A percentile compares a stretch with the other conserved stretches of the same genome.
Conservation (phyloP, 2,888 invertebrate genomes). For the Drosophila helvetica region DNA sequence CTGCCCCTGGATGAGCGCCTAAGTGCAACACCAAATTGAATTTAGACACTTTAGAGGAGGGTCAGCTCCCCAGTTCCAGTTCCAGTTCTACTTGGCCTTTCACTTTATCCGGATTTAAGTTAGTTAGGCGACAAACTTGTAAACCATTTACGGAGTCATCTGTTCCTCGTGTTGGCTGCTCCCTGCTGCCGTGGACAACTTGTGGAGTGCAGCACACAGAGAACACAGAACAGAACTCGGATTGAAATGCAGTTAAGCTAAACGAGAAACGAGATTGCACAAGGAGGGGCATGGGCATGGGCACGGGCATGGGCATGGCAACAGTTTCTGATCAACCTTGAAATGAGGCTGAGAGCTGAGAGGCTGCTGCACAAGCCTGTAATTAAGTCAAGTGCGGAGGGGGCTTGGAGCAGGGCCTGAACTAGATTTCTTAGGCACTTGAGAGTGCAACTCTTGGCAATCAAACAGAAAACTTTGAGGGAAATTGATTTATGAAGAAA, state of each 20-base stretch:
- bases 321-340: slow-evolving; percentile 33
- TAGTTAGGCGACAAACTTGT: slow-evolving; percentile 72
- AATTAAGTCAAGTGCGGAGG: slow-evolving; percentile 7
- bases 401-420: neutral
- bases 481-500: neutral
- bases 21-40: slow-evolving; percentile 72
- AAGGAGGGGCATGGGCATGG: slow-evolving; percentile 3
- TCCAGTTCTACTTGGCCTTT: slow-evolving; percentile 43
- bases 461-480: neutral
- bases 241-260: slow-evolving; percentile 24
- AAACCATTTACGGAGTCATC: slow-evolving; percentile 61
- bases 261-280: neutral
- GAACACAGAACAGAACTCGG: slow-evolving; percentile 32
- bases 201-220: slow-evolving; percentile 60
- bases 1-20: slow-evolving; percentile 34
- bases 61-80: slow-evolving; percentile 5
- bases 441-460: neutral
- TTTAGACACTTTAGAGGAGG: slow-evolving; percentile 62
- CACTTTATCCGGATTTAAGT: slow-evolving; percentile 63
- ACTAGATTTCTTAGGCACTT: neutral
- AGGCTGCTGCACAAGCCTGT: slow-evolving; percentile 2
- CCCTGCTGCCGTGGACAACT: slow-evolving; percentile 41
- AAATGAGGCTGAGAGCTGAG: neutral
- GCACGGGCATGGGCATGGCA: neutral
- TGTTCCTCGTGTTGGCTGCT: slow-evolving; percentile 37